Evolutionary conservation across 2,888 invertebrate genomes (phyloP).

Genomic region (Brachycybe producta): DNA sequence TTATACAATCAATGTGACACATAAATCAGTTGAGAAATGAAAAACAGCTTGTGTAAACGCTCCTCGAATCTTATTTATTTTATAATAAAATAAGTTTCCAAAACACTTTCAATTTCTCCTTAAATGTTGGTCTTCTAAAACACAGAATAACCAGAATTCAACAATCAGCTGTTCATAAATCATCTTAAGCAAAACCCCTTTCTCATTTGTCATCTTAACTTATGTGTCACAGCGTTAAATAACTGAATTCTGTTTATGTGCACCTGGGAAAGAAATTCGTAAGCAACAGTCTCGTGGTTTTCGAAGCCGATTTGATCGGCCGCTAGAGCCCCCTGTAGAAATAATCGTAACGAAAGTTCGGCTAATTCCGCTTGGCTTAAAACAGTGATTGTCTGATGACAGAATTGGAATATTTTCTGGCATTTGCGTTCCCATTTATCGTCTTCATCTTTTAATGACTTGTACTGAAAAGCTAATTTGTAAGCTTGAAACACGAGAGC

Average conservation of each 20-base stretch:
- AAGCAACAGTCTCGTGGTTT: conserved; percentile 91
- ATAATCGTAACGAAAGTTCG: conserved; percentile 81
- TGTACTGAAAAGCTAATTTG: conserved; percentile 71
- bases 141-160: too few species aligned
- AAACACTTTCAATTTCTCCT: too few species aligned
- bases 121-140: too few species aligned
- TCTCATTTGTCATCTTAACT: not conserved
- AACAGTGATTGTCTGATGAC: conserved; percentile 86
- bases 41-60: conserved; percentile 5
- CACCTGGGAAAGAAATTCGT: conserved; percentile 89
- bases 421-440: conserved; percentile 98
- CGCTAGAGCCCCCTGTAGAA: conserved; percentile 88
- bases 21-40: conserved; percentile 10
- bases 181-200: not conserved
- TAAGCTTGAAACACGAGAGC: conserved; percentile 90
- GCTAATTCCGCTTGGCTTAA: conserved; percentile 89
- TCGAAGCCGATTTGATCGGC: conserved; percentile 85
- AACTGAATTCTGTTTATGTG: too few species aligned
- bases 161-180: too few species aligned
- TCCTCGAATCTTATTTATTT: too few species aligned
- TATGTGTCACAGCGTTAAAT: too few species aligned
- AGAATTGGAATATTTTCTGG: conserved; percentile 95
- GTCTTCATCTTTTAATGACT: conserved; percentile 64
- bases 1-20: not conserved
- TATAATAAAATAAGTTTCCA: too few species aligned